These are phyloP conservation scores for Phanerotoma sp. DNA, from an alignment of 2,888 invertebrate species.

Conservation along the genomic window DNA sequence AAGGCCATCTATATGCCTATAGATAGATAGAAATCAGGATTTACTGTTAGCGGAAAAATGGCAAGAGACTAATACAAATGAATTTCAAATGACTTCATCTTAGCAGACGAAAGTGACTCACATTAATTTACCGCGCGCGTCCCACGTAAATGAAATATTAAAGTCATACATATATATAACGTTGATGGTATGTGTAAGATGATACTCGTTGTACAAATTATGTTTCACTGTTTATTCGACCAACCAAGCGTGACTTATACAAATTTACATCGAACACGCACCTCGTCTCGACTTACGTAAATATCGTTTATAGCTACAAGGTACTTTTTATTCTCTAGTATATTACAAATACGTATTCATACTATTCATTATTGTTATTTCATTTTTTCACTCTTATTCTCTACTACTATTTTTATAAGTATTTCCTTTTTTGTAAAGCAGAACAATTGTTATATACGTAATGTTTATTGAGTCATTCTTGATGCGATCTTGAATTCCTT, in stretches of 20 bases:
- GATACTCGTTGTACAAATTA: background rate
- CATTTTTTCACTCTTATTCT: too few relatives aligned
- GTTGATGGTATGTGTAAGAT: background rate
- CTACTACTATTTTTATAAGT: background rate
- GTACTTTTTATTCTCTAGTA: conserved; percentile 1
- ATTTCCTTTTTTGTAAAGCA: background rate
- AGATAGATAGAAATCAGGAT: too few relatives aligned
- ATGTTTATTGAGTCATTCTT: conserved; percentile 8
- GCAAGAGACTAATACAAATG: too few relatives aligned
- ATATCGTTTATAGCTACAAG: background rate
- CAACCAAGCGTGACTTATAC: background rate
- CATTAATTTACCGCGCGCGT: background rate
- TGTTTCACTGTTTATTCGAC: conserved; percentile 2
- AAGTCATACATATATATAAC: background rate
- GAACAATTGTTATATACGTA: conserved; percentile 5
- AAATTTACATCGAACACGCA: conserved; percentile 5
- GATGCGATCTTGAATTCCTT: too few relatives aligned
- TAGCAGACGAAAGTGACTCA: background rate
- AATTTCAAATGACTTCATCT: background rate
- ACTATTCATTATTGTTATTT: too few relatives aligned
- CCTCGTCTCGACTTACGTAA: conserved; percentile 5
- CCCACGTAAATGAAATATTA: background rate
- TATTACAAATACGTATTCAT: background rate
- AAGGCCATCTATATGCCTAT: too few relatives aligned
- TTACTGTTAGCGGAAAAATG: too few relatives aligned